phyloP scores from a whole-genome alignment of 2,797 vertebrate species.

The Phataginus tricuspis region DNA sequence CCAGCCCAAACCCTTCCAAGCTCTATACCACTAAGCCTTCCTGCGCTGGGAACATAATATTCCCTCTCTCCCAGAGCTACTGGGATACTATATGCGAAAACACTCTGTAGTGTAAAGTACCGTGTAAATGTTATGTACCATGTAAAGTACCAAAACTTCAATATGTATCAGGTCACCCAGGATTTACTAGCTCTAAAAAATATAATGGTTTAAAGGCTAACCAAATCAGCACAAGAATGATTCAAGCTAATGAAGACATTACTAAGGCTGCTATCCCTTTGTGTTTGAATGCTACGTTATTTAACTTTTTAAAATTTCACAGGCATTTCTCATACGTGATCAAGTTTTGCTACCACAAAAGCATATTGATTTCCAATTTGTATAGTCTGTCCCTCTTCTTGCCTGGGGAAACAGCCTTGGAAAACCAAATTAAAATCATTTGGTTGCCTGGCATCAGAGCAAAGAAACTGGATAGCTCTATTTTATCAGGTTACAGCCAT shows the following conservation, averaged over 20 bases:
- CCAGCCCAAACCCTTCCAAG: background rate
- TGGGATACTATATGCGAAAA: background rate
- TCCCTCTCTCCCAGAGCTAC: background rate
- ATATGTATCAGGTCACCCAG: background rate
- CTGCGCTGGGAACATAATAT: background rate
- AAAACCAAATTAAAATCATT: slow-evolving; percentile 42
- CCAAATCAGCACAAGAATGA: background rate
- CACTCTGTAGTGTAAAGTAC: background rate
- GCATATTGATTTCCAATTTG: background rate
- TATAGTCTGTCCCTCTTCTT: background rate
- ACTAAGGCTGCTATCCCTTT: background rate
- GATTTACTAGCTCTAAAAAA: background rate
- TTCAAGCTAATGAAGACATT: background rate
- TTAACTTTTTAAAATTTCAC: background rate
- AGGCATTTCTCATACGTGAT: slow-evolving; percentile 32
- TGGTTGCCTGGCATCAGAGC: slow-evolving; percentile 11
- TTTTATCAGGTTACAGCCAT: slow-evolving; percentile 34
- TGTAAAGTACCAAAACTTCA: background rate
- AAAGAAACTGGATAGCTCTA: slow-evolving; percentile 46
- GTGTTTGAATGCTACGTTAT: background rate
- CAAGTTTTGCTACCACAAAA: slow-evolving; percentile 44
- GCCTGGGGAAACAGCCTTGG: background rate
- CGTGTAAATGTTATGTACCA: background rate
- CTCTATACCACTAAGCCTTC: background rate
- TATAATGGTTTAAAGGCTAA: background rate